A percentile compares a stretch with the other conserved stretches of the same genome.
These are phyloP conservation scores for Acipenser ruthenus DNA, from an alignment of 2,797 vertebrate genomes.

Conservation along the genomic window DNA sequence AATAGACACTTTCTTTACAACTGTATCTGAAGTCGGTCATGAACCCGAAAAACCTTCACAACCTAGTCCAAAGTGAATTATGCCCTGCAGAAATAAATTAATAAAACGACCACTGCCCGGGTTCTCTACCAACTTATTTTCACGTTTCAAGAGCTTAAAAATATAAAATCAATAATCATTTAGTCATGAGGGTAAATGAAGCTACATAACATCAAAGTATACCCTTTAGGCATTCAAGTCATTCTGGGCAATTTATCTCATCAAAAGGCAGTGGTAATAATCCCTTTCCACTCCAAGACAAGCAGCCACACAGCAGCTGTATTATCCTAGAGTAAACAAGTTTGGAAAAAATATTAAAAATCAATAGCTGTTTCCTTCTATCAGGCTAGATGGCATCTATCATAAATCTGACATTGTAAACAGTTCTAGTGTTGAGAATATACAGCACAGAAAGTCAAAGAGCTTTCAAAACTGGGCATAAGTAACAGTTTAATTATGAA, in stretches of 20 bases:
- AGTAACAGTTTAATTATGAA: slow-evolving; percentile 38
- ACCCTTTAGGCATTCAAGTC: slow-evolving; percentile 75
- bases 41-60: slow-evolving; percentile 71
- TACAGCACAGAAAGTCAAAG: slow-evolving; percentile 4
- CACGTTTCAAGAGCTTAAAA: slow-evolving; percentile 75
- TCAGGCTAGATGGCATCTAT: slow-evolving; percentile 75
- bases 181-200: slow-evolving; percentile 89
- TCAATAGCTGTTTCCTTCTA: slow-evolving; percentile 86
- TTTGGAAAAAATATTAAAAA: slow-evolving; percentile 84
- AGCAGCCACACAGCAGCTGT: slow-evolving; percentile 59
- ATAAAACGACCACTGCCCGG: slow-evolving; percentile 68
- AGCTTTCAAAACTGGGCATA: slow-evolving; percentile 31
- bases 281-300: slow-evolving; percentile 67
- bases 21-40: slow-evolving; percentile 68
- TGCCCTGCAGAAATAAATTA: slow-evolving; percentile 79
- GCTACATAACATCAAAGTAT: slow-evolving; percentile 78
- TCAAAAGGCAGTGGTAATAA: slow-evolving; percentile 74
- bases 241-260: slow-evolving; percentile 76
- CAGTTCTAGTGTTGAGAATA: slow-evolving; percentile 37
- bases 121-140: slow-evolving; percentile 73
- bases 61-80: slow-evolving; percentile 70
- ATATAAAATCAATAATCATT: slow-evolving; percentile 95
- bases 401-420: slow-evolving; percentile 70
- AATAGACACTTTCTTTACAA: slow-evolving; percentile 76
- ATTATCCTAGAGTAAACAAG: slow-evolving; percentile 81